These are phyloP conservation scores for Galleria mellonella DNA, from an alignment of 1,140 invertebrate genomes.

Conservation along the genomic window DNA sequence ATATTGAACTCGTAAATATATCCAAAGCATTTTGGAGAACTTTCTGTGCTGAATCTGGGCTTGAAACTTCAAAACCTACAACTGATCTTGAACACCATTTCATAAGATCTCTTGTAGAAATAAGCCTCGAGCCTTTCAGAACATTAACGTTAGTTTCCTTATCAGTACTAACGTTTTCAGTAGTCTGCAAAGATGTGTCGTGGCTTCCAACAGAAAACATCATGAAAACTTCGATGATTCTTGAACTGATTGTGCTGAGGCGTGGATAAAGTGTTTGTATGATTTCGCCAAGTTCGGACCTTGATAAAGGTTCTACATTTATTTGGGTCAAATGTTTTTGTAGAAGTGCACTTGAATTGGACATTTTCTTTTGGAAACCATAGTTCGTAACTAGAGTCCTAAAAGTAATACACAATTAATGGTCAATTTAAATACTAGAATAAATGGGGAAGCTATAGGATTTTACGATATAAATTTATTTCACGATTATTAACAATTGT, in stretches of 20 bases:
- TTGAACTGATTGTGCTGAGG: constrained; percentile 83
- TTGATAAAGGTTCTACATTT: constrained; percentile 86
- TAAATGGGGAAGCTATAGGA: too few relatives aligned
- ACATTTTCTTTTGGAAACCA: constrained; percentile 79
- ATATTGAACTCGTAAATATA: constrained; percentile 88
- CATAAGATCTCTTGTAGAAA: constrained; percentile 91
- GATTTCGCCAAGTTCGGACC: constrained; percentile 81
- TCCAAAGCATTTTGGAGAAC: constrained; percentile 94
- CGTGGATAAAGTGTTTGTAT: constrained; percentile 82
- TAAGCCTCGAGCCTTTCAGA: constrained; percentile 77
- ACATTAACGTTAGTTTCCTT: constrained; percentile 40
- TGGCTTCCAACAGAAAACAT: constrained; percentile 84
- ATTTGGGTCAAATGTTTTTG: constrained; percentile 90
- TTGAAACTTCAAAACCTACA: constrained; percentile 83
- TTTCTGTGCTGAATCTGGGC: constrained; percentile 82
- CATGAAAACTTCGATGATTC: constrained; percentile 90
- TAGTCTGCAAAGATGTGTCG: constrained; percentile 60
- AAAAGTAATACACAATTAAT: constrained; percentile 23
- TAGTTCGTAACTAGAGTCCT: constrained; percentile 76
- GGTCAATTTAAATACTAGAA: too few relatives aligned
- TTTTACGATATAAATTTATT: too few relatives aligned
- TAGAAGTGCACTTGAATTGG: constrained; percentile 78
- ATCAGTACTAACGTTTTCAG: constrained; percentile 29
- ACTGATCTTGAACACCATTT: constrained; percentile 92
- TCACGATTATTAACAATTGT: too few relatives aligned